A percentile compares a stretch with the other conserved stretches of the same genome.
Conservation (phyloP, 2,797 vertebrate genomes). For the Periparus ater region DNA sequence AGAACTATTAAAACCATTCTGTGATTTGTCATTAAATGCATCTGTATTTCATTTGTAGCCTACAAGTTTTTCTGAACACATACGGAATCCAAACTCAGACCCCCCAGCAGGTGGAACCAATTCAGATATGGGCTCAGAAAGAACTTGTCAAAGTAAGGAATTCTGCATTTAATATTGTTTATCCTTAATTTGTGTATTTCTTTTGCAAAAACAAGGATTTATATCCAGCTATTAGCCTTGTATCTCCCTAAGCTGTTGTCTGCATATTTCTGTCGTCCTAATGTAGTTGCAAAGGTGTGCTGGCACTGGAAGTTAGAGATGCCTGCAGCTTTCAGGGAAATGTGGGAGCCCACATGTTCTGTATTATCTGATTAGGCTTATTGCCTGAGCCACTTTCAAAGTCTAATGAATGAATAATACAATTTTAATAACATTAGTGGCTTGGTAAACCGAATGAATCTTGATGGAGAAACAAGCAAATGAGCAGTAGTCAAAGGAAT, state of each 20-base stretch:
- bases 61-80: conserved; percentile 98
- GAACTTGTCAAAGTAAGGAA: conserved; percentile 93
- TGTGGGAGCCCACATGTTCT: background rate
- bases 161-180: background rate
- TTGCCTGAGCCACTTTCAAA: background rate
- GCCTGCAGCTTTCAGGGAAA: background rate
- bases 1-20: background rate
- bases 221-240: background rate
- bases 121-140: conserved; percentile 98
- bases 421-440: background rate
- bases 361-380: background rate
- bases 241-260: background rate
- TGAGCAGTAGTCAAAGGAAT: background rate
- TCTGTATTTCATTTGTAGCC: conserved; percentile 68
- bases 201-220: background rate
- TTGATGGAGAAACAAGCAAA: background rate
- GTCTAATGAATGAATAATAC: background rate
- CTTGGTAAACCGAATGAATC: background rate
- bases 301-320: background rate
- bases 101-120: conserved; percentile 96
- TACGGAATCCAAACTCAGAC: conserved; percentile 98
- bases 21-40: background rate
- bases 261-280: background rate
- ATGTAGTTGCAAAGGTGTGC: background rate
- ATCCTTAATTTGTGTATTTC: background rate